Percentiles rank a stretch among this genome's conserved stretches.
Conservation (phyloP, 1,140 invertebrate species). For the Asbolus verrucosus region DNA sequence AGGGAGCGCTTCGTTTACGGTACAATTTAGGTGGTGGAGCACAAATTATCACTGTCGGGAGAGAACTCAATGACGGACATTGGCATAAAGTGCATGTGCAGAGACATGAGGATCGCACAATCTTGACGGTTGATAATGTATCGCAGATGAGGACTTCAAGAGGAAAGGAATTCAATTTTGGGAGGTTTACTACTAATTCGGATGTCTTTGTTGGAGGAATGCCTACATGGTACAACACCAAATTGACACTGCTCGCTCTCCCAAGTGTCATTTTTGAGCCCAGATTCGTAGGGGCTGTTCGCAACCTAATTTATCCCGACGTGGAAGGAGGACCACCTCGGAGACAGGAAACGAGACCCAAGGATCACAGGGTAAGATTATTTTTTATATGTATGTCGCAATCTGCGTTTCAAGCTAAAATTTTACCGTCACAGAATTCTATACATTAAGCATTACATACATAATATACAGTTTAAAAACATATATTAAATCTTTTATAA, state of each 20-base stretch:
- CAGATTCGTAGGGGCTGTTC: constrained; percentile 84
- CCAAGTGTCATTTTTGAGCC: constrained; percentile 94
- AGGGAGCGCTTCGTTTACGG: constrained; percentile 86
- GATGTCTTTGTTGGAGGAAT: constrained; percentile 94
- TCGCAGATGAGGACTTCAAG: constrained; percentile 79
- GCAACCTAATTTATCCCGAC: constrained; percentile 89
- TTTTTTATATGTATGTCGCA: background rate
- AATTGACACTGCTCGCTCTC: constrained; percentile 82
- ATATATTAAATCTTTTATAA: no score
- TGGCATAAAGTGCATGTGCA: constrained; percentile 91
- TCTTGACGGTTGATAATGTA: constrained; percentile 83
- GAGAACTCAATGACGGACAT: constrained; percentile 86
- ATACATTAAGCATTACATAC: no score
- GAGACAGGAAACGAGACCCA: constrained; percentile 82
- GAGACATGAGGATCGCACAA: constrained; percentile 81
- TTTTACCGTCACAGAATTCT: no score
- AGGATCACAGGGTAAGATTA: constrained; percentile 78
- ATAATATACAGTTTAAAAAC: no score
- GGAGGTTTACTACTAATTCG: constrained; percentile 85
- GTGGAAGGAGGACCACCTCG: constrained; percentile 76
- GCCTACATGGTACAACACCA: constrained; percentile 89
- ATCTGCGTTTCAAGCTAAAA: no score
- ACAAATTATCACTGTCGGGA: constrained; percentile 87
- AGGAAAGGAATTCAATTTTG: constrained; percentile 89
- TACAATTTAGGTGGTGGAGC: constrained; percentile 90